Base-by-base conservation (phyloP, 2,113 vertebrate species). In the Dipodomys ordii region DNA sequence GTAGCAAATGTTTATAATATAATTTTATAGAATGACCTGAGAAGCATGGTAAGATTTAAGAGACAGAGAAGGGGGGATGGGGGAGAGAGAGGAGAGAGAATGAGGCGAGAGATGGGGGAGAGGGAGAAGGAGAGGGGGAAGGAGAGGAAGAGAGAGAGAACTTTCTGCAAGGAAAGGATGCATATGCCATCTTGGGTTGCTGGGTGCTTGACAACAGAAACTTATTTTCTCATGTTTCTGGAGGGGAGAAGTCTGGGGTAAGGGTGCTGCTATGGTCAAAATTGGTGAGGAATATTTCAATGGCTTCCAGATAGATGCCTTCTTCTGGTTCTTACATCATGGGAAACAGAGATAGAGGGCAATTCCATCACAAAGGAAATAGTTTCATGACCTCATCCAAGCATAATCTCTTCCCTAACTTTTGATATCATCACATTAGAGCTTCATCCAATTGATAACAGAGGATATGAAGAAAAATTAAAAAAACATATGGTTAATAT, bases 11-110 rank as follows among this genome's bases (percentile, higher is more conserved):
- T 74, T 23, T 44, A 30, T 7, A n/a, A 28, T 7, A 80, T 72
- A 39, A 49, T 87, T 90, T 80, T 12, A 67, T 71, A 68, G n/a
- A 94, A 28, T 74, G 3, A 78, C 74, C 20, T 23, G 71, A 94
- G 18, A 49, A 71, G 7, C 1, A 64, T 39, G 46, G 20, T 13
- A 22, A 10, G 39, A 57, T 49, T 9, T 64, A 4, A 57, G 53
- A 53, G 49, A 53, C 4, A 39, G 39, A 39, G 39, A 39, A 39
- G 39, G 39, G 39, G 39, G 5, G 39, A 39, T 39, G 39, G 39
- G 39, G 39, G 39, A 39, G 39, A 5, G 39, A 39, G 39, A 39
- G 39, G 39, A 39, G 39, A 39, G 39, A 39, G 39, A 39, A 39
- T 39, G 39, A 5, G 39, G 0, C 3, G 35, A 39, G 39, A 39